Base-by-base conservation (phyloP, 1,140 invertebrate genomes). In the Scaptomyza graminum region DNA sequence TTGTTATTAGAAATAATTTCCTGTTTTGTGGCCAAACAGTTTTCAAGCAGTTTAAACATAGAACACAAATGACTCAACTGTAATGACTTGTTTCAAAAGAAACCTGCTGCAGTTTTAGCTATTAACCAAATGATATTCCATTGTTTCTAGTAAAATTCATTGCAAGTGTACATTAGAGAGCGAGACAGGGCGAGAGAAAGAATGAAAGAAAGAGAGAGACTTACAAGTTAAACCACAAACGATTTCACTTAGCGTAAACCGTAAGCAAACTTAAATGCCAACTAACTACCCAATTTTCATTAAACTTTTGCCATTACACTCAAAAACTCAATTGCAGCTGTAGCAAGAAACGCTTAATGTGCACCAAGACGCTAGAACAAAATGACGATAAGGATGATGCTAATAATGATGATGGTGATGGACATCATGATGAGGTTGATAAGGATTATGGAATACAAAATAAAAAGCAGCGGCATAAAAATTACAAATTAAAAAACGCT, bases 401-500 rank as follows among this genome's bases (percentile, higher is more conserved):
- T n/a, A n/a, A n/a, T n/a, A 5, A 59, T 16, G 39, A 51, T 25
- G 37, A 43, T 41, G 52, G 34, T 18, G 8, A 59, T 28, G 51
- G 6, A 6, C 1, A 50, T n/a, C 31, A 49, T 37, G 46, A 56
- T 39, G 52, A 62, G 46, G 34, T 22, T 34, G 63, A 62, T 51
- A 47, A 49, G 39, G 39, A 55, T 46, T 50, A 63, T 39, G 52
- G 34, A 34, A 31, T 18, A 46, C n/a, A 4, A 52, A 9, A 16
- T n/a, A 16, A 62, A 44, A 60, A 61, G 31, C 68, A 55, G 51
- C 62, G 74, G 74, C 74, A 79, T 79, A 76, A 79, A 76, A 76
- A 74, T 77, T 76, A 47, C 76, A 79, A 78, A 78, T 76, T 79
- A 70, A 76, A 78, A 78, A 78, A 76, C 76, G 76, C 76, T 78